Conservation (phyloP, 2,888 invertebrate species). For the Mystacides longicornis region DNA sequence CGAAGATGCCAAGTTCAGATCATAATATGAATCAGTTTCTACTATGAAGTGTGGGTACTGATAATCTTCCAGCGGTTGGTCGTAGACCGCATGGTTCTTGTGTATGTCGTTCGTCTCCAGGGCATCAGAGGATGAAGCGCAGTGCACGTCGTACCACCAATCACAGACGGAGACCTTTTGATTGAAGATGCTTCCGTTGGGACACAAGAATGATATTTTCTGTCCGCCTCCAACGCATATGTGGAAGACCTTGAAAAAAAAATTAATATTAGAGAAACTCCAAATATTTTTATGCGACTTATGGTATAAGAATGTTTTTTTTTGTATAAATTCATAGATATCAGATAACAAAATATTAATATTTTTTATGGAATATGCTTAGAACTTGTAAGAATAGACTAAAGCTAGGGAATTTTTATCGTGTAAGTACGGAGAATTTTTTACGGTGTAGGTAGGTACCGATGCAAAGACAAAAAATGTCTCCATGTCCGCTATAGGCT, state of each 20-base stretch:
- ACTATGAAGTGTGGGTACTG: slow-evolving; percentile 15
- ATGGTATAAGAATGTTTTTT: neutral
- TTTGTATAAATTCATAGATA: neutral
- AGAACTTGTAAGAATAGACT: neutral
- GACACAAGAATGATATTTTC: slow-evolving; percentile 47
- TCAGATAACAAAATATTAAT: neutral
- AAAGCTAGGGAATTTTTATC: too few relatives aligned
- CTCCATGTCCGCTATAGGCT: too few relatives aligned
- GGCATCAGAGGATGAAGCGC: slow-evolving; percentile 30
- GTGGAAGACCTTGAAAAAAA: slow-evolving; percentile 40
- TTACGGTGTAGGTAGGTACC: too few relatives aligned
- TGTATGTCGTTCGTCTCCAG: slow-evolving; percentile 18
- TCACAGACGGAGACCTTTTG: slow-evolving; percentile 48
- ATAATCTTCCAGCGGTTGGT: slow-evolving; percentile 6
- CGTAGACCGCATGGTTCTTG: slow-evolving; percentile 7
- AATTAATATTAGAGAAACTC: neutral
- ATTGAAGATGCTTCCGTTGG: slow-evolving; percentile 49
- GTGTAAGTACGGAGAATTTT: too few relatives aligned
- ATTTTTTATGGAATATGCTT: neutral
- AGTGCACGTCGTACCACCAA: slow-evolving; percentile 50
- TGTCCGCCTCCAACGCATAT: slow-evolving; percentile 40
- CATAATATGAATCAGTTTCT: slow-evolving; percentile 17
- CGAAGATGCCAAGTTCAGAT: slow-evolving; percentile 22
- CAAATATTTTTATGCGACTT: neutral
- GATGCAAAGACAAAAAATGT: too few relatives aligned